These are phyloP conservation scores for Ormyrus rosae DNA, from an alignment of 2,888 invertebrate genomes.

Conservation along the genomic window DNA sequence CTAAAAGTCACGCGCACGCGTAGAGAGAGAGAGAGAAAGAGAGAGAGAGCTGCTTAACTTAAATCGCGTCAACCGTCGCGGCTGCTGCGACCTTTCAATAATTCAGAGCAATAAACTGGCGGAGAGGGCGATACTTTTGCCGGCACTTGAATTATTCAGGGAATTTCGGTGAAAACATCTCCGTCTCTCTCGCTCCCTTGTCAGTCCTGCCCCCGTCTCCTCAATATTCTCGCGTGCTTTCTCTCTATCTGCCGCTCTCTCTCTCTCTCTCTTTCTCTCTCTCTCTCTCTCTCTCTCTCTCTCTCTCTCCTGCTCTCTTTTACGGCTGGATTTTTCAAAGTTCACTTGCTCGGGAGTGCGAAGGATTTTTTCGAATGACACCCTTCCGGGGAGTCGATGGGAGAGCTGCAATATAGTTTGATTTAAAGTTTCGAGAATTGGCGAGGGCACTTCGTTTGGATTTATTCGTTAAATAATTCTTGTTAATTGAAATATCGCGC, in stretches of 20 bases:
- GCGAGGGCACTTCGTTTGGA: too few species aligned
- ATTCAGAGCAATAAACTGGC: conserved; percentile 65
- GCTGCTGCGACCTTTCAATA: conserved; percentile 61
- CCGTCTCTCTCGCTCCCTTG: conserved; percentile 19
- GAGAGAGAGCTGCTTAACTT: conserved; percentile 48
- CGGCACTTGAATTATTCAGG: conserved; percentile 65
- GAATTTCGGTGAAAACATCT: conserved; percentile 63
- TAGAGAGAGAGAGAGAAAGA: conserved; percentile 6
- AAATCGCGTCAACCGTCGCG: conserved; percentile 48
- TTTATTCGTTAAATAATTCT: too few species aligned
- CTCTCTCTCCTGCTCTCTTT: neutral
- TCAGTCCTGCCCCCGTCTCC: neutral
- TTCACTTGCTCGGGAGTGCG: too few species aligned
- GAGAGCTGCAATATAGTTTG: too few species aligned
- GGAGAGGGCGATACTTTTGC: conserved; percentile 60
- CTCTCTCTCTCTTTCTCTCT: conserved; percentile 13
- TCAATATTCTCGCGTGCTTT: neutral
- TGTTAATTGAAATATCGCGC: too few species aligned
- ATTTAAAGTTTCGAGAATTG: too few species aligned
- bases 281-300: conserved; percentile 8
- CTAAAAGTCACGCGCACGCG: conserved; percentile 34
- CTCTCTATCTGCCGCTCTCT: neutral
- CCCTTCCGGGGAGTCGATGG: too few species aligned
- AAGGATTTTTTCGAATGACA: too few species aligned
- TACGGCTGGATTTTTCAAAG: too few species aligned